Conservation (phyloP, 2,888 invertebrate genomes). For the Nasonia oneida region DNA sequence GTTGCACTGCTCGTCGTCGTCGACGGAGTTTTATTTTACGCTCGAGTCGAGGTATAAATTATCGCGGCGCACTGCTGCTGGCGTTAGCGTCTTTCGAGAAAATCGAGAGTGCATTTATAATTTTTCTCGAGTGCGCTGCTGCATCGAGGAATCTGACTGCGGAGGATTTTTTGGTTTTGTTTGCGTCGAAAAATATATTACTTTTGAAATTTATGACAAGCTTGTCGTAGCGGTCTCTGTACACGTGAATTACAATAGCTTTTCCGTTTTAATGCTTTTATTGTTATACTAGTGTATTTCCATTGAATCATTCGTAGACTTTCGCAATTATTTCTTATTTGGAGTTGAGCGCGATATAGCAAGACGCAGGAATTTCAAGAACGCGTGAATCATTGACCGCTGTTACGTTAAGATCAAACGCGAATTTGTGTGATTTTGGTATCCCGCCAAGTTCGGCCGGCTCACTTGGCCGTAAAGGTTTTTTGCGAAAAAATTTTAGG, state of each 20-base stretch:
- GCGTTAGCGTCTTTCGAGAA: conserved; percentile 57
- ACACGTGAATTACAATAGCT: conserved; percentile 15
- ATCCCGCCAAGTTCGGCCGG: conserved; percentile 28
- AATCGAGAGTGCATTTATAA: conserved; percentile 33
- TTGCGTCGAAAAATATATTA: background rate
- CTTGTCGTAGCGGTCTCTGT: background rate
- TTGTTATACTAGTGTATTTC: conserved; percentile 14
- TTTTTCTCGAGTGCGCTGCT: conserved; percentile 22
- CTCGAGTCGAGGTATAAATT: conserved; percentile 56
- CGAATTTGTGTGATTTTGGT: conserved; percentile 56
- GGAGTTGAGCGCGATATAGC: conserved; percentile 39
- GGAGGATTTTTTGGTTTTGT: background rate
- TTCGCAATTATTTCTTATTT: conserved; percentile 60
- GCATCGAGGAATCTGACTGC: conserved; percentile 17
- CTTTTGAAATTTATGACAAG: background rate
- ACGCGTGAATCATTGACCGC: conserved; percentile 60
- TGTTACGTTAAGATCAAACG: conserved; percentile 50
- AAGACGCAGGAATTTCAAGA: conserved; percentile 56
- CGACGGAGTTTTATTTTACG: conserved; percentile 50
- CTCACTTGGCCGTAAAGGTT: background rate
- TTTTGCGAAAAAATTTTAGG: background rate
- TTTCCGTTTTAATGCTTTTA: conserved; percentile 21
- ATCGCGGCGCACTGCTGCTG: conserved; percentile 38
- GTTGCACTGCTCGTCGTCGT: conserved; percentile 33
- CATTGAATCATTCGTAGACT: conserved; percentile 56